Conservation (phyloP, 2,797 vertebrate genomes). For the Calcarius lapponicus region DNA sequence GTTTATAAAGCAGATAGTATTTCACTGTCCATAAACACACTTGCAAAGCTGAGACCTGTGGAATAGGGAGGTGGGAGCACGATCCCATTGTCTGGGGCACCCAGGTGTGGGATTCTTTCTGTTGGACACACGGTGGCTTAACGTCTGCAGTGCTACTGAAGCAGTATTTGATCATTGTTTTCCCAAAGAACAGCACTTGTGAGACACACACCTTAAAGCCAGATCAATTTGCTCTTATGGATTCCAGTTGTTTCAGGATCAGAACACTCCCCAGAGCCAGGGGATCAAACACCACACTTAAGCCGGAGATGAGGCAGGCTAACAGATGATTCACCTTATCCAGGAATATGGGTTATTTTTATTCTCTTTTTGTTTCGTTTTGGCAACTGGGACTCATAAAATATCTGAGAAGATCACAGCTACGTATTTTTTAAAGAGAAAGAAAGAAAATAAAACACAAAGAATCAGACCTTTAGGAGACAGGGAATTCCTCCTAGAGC, state of each 20-base stretch:
- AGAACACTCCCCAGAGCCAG: slow-evolving; percentile 55
- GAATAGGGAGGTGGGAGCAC: not conserved
- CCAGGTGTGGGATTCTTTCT: not conserved
- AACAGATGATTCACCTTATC: slow-evolving; percentile 20
- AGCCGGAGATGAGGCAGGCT: slow-evolving; percentile 16
- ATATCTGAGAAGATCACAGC: not conserved
- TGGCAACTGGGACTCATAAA: slow-evolving; percentile 46
- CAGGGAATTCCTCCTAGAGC: slow-evolving; percentile 40
- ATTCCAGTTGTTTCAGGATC: slow-evolving; percentile 66
- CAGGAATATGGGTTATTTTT: slow-evolving; percentile 31
- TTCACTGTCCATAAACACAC: not conserved
- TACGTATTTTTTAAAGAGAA: not conserved
- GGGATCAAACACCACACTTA: slow-evolving; percentile 43
- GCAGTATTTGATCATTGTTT: not conserved
- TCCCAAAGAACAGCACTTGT: slow-evolving; percentile 29
- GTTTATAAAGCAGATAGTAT: not conserved
- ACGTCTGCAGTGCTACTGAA: not conserved
- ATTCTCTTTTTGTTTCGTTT: slow-evolving; percentile 24
- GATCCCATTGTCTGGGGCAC: not conserved
- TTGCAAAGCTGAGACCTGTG: not conserved
- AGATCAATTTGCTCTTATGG: slow-evolving; percentile 62
- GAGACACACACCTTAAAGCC: not conserved
- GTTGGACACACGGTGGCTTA: not conserved
- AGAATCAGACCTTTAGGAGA: slow-evolving; percentile 49
- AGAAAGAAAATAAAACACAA: not conserved